Base-by-base conservation (phyloP, 2,888 invertebrate species). In the Philereme vetulata region DNA sequence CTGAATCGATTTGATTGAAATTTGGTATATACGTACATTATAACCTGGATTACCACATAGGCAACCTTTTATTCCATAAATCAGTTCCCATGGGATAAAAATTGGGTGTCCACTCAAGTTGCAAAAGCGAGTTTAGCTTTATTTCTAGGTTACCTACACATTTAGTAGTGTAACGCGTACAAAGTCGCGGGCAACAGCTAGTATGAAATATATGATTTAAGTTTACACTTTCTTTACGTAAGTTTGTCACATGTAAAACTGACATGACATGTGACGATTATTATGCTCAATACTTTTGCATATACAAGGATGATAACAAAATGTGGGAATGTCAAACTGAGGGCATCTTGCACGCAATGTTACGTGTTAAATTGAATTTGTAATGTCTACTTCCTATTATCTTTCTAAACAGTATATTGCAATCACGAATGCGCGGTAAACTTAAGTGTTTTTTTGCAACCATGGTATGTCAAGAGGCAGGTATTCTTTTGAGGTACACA, bases 331-430 rank as follows among this genome's bases (percentile, higher is more conserved):
- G 59, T 56, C 58, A 63, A 63, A 43, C 44, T 33, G 33, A 60
- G 63, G 58, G 38, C 53, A 55, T 35, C 21, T 8, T 40, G 38
- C 54, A 60, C 60, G 56, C 53, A 51, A 60, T 55, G 40, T 53
- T 34, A 21, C 53, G 56, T 60, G 62, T 45, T 53, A 8, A 46
- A 58, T 11, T 9, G 8, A 52, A 58, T 55, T 58, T 53, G 32
- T 44, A 47, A 49, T 49, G 10, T 56, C 44, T 21, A 56, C 47
- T 50, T 59, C 53, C 49, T 61, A 49, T 49, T 51, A 59, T 51
- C 40, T 46, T 49, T 9, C 5, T 46, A 46, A 5, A 53, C 32
- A 36, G 6, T 5, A 9, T 32, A 21, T 40, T 46, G 40, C 33
- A 4, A 33, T 44, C 44, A 43, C 48, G 35, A 49, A 50, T 49